Evolutionary conservation across 2,888 invertebrate species (phyloP).

Genomic region (Antheraea yamamai): DNA sequence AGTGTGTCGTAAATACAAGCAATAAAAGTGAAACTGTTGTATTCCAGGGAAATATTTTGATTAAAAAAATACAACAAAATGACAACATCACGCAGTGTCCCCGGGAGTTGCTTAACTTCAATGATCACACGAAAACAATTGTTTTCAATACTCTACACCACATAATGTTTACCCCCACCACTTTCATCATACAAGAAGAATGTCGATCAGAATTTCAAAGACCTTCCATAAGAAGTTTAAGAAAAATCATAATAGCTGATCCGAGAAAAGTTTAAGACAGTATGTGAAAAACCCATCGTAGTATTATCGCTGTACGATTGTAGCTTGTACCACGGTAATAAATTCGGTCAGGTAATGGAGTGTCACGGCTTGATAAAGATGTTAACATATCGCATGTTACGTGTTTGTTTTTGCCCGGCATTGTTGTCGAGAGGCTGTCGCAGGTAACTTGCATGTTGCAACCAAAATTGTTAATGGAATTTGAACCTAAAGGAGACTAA

Average conservation of each 20-base stretch:
- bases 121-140: too few species aligned
- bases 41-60: too few species aligned
- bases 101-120: too few species aligned
- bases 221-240: not conserved
- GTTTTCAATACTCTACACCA: too few species aligned
- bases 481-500: not conserved
- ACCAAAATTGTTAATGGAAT: not conserved
- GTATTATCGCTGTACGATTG: conserved; percentile 12
- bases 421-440: conserved; percentile 2
- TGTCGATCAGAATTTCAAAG: too few species aligned
- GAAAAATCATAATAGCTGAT: not conserved
- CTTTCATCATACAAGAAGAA: not conserved
- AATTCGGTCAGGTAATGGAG: conserved; percentile 40
- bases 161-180: not conserved
- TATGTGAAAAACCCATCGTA: not conserved
- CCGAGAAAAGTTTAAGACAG: too few species aligned
- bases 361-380: conserved; percentile 37
- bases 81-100: too few species aligned
- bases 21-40: too few species aligned
- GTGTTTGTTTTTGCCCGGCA: conserved; percentile 21
- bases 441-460: conserved; percentile 3
- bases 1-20: too few species aligned
- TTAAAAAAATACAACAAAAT: too few species aligned
- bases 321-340: conserved; percentile 29
- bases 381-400: conserved; percentile 33